These are phyloP conservation scores for Labroides dimidiatus DNA, from an alignment of 2,797 vertebrate species.

Conservation along the genomic window DNA sequence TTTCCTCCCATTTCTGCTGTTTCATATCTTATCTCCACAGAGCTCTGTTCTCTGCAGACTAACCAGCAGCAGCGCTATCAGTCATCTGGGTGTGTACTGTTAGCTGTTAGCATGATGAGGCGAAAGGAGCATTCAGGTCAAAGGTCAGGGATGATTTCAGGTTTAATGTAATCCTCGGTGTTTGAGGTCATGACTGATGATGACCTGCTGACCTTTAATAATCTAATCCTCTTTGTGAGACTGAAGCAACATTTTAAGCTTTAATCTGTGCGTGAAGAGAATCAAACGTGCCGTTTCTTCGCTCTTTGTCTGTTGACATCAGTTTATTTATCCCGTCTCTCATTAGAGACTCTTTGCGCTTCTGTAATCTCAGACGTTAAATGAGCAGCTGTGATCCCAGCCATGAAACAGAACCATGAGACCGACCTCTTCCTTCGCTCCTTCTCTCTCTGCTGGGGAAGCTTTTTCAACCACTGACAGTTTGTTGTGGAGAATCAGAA, in stretches of 20 bases:
- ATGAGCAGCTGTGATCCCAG: too few relatives aligned
- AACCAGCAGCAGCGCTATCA: neutral
- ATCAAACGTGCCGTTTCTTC: too few relatives aligned
- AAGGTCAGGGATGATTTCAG: neutral
- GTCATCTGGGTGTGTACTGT: constrained; percentile 4
- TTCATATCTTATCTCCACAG: constrained; percentile 31
- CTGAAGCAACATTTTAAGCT: constrained; percentile 19
- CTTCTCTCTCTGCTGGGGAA: too few relatives aligned
- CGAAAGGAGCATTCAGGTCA: neutral
- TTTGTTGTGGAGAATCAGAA: too few relatives aligned
- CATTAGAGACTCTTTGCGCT: neutral
- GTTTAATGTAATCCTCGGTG: neutral
- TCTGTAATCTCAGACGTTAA: neutral
- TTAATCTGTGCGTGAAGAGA: neutral
- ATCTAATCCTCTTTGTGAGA: constrained; percentile 21
- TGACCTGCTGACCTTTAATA: neutral
- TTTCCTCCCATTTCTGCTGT: too few relatives aligned
- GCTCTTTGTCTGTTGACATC: too few relatives aligned
- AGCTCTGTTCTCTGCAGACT: constrained; percentile 9
- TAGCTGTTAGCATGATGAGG: neutral
- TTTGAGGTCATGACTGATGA: neutral
- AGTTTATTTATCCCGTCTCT: too few relatives aligned
- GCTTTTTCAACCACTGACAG: too few relatives aligned
- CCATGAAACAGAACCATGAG: too few relatives aligned
- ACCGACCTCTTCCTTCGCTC: too few relatives aligned